Evolutionary conservation across 1,140 invertebrate genomes (phyloP).

Genomic region (Phymorhynchus buccinoides): DNA sequence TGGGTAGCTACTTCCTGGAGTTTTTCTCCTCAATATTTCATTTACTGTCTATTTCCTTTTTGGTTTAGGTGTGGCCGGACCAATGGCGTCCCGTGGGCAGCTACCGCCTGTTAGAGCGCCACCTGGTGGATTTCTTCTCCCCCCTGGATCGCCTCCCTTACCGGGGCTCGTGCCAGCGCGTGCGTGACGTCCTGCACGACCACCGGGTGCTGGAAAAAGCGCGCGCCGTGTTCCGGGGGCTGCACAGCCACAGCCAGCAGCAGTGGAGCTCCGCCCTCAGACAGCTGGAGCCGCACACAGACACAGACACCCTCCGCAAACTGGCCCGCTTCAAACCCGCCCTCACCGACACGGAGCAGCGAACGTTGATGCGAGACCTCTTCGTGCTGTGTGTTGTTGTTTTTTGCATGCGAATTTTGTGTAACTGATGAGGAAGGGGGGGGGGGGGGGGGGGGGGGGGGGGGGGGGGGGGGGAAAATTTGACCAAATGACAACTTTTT

Average conservation of each 20-base stretch:
- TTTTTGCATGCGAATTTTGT: no score
- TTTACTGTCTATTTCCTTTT: not conserved
- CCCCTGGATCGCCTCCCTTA: conserved; percentile 29
- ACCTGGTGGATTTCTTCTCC: conserved; percentile 30
- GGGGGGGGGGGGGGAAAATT: no score
- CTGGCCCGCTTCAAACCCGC: conserved; percentile 25
- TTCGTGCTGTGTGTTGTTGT: no score
- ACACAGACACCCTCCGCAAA: no score
- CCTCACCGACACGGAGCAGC: conserved; percentile 35
- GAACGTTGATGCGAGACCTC: conserved; percentile 36
- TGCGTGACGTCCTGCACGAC: not conserved
- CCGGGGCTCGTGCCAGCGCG: not conserved
- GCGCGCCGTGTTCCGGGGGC: no score
- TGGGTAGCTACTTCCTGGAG: not conserved
- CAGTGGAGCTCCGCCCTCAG: no score
- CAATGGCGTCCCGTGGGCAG: conserved; percentile 30
- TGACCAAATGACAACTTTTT: no score
- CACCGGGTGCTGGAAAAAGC: no score
- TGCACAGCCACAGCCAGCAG: no score
- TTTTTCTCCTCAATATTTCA: not conserved
- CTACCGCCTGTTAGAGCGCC: conserved; percentile 26
- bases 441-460: no score
- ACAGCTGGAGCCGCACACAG: no score
- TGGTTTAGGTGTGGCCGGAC: conserved; percentile 6
- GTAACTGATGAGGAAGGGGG: no score